Evolutionary conservation across 2,888 invertebrate genomes (phyloP), one percentile per base, ranked within the genome.

Genomic region (Apamea epomidion): DNA sequence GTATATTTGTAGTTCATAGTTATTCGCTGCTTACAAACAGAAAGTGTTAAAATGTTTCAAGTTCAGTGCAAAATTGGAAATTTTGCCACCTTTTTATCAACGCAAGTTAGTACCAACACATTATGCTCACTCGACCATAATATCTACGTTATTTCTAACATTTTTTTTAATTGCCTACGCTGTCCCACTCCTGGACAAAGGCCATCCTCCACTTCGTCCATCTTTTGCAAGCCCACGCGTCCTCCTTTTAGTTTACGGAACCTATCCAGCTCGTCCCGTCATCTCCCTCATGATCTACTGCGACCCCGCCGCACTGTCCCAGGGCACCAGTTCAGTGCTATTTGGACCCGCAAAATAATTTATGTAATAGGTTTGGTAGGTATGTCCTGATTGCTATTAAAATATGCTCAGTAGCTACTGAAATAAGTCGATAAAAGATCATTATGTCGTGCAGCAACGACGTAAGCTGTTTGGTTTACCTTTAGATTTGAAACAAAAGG

Each of bases 401-500:
- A 71, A 58, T 25, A 72, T n/a, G 25, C 0, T n/a, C 12, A n/a
- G 12, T 67, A 37, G 12, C 7, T n/a, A 72, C 12, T 7, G 12
- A 37, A n/a, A 65, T 65, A n/a, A 64, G 14, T 76, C 16, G 14
- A 60, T n/a, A 68, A 51, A 37, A 37, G n/a, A 18, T 68, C 8
- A 60, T 84, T 45, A 68, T 25, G n/a, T 37, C 18, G 14, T 37
- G 42, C 32, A 74, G 45, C 25, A 65, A 75, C 16, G 14, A 37
- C 69, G 32, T 62, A 21, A 60, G 60, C 62, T 71, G 77, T 88
- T 82, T 81, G 76, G 68, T 80, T 83, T 79, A 60, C 76, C 79
- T 82, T 88, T 86, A 70, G 60, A 80, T 84, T 83, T 67, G 68
- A 83, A 74, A 87, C 85, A 88, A 90, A 83, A 84, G 84, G 76